Base-by-base conservation (phyloP, 1,140 invertebrate genomes). In the Samia ricini region DNA sequence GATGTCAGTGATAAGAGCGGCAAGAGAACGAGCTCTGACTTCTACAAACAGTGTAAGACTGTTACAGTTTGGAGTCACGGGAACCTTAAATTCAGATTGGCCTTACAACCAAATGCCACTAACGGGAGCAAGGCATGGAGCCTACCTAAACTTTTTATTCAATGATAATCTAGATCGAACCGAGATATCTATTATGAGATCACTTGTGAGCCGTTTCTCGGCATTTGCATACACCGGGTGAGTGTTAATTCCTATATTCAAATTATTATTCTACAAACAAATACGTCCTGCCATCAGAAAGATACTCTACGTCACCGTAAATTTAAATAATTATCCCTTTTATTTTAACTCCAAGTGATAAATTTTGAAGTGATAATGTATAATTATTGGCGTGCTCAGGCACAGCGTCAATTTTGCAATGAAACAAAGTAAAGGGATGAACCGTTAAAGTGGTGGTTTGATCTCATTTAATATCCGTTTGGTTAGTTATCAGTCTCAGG, bases 61-160 rank as follows among this genome's bases (percentile, higher is more conserved):
- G 2, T 64, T 84, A 18, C 79, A 86, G 56, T 88, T 85, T 59
- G 71, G 71, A 0, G 81, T 69, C 56, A 71, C 72, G 60, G 82
- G 83, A 0, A 77, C 77, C 0, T 24, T 59, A 12, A 80, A 81
- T 54, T 72, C 77, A 4, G 73, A 86, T 22, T 86, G 83, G 85
- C 8, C 66, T 0, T 82, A 75, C 59, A 73, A 73, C 5, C 70
- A 76, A 24, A 81, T 89, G 48, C 81, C 76, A 5, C 12, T 86
- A 22, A 77, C 59, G 10, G 87, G 85, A 10, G 81, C 75, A 2
- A 68, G n/a, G 33, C 87, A 89, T 52, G 83, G 85, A 10, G 71
- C 52, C 26, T 66, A 85, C 4, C 65, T 88, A 3, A 83, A 83
- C 55, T 88, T 77, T 59, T 48, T 89, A 12, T 85, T 89, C 55